A percentile compares a stretch with the other conserved stretches of the same genome.
Evolutionary conservation across 2,113 vertebrate species (phyloP).

Genomic region (Empidonax alnorum): DNA sequence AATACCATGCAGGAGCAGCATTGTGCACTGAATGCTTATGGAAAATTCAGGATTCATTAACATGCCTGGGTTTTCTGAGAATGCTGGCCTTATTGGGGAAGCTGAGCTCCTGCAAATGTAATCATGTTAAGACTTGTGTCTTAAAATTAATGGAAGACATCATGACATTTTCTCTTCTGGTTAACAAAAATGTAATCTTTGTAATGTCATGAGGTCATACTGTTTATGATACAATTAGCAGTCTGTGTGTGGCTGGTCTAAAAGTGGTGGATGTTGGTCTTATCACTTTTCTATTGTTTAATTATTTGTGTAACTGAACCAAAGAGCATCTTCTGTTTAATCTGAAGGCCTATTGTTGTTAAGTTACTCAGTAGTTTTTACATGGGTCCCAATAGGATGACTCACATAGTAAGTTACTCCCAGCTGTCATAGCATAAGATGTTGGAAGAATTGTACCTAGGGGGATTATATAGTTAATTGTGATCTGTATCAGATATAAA

Average conservation of each 20-base stretch:
- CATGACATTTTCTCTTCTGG: neutral
- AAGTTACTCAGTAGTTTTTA: neutral
- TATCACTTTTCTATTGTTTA: neutral
- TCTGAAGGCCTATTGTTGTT: neutral
- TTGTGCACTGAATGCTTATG: neutral
- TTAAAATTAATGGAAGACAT: neutral
- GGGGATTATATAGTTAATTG: neutral
- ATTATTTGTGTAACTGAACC: constrained; percentile 27
- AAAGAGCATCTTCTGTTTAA: neutral
- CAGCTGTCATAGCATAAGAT: neutral
- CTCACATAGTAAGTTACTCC: neutral
- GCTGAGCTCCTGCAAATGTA: neutral
- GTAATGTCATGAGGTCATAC: neutral
- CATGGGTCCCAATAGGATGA: neutral
- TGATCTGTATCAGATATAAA: neutral
- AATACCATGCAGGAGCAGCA: neutral
- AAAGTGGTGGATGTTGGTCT: neutral
- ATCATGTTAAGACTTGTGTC: neutral
- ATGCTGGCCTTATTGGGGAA: neutral
- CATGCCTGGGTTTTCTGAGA: neutral
- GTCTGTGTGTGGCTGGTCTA: neutral
- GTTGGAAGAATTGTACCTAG: neutral
- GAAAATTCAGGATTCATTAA: neutral
- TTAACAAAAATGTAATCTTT: neutral
- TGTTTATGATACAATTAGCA: neutral